Evolutionary conservation across 2,113 vertebrate genomes (phyloP).

Genomic region (Ochotona curzoniae): DNA sequence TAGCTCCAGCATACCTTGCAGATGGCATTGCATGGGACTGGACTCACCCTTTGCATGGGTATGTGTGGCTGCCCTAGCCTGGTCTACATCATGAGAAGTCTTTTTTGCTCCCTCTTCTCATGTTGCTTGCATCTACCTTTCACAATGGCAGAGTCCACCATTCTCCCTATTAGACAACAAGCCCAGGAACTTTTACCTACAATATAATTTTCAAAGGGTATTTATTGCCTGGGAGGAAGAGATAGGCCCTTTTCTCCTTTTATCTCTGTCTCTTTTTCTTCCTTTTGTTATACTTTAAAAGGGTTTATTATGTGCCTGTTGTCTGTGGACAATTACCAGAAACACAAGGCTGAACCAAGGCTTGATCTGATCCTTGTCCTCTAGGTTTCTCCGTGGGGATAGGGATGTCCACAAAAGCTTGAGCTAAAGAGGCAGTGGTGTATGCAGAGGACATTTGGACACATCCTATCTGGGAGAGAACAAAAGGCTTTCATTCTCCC

Average conservation of each 20-base stretch:
- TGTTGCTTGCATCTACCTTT: not conserved
- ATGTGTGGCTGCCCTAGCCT: not conserved
- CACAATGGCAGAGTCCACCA: not conserved
- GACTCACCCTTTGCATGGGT: not conserved
- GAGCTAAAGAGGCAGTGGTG: not conserved
- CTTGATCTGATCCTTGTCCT: not conserved
- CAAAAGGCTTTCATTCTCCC: not conserved
- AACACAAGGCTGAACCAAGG: not conserved
- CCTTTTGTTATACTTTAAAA: not conserved
- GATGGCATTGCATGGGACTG: not conserved
- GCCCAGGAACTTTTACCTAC: not conserved
- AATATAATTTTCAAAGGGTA: constrained; percentile 33
- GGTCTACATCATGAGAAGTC: not conserved
- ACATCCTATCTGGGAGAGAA: not conserved
- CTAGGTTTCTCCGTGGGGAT: not conserved
- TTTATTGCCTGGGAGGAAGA: constrained; percentile 13
- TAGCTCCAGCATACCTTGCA: not conserved
- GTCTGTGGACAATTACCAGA: not conserved
- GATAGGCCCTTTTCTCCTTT: not conserved
- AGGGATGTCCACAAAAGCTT: not conserved
- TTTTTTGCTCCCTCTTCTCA: not conserved
- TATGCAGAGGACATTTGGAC: accelerated
- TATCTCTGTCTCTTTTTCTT: not conserved
- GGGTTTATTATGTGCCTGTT: not conserved
- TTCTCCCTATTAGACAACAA: constrained; percentile 5